Evolutionary conservation across 1,140 invertebrate genomes (phyloP), one percentile per base, ranked within the genome.

Genomic region (Ceratosolen fusciceps): DNA sequence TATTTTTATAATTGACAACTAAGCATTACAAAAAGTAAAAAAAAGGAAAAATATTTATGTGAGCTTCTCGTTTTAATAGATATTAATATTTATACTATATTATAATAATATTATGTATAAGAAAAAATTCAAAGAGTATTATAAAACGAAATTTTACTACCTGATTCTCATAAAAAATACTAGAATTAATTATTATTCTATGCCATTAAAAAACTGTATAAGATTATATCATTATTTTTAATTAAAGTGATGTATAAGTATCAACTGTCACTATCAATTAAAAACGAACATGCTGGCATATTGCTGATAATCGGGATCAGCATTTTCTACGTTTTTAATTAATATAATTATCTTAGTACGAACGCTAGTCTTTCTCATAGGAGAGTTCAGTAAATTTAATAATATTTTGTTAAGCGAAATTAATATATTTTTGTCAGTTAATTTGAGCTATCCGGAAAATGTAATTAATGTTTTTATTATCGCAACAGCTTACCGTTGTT

Each of bases 361-460:
- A 80, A 76, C 79, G 70, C 21, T 37, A 34, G 19, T 39, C 34
- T 37, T 16, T 37, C 60, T 16, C 52, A 47, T 16, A 31, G 29
- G n/a, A 60, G 16, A 72, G 79, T 80, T 80, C 79, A 80, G 75
- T 80, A 80, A 75, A 65, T 75, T 80, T 80, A 80, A 80, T 75
- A 65, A 73, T 24, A 52, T 52, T 37, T 71, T 71, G 65, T 80
- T 52, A 80, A 71, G 65, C 65, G 56, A 70, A 75, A 31, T 70
- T 65, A 39, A 62, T 52, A 26, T 39, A 58, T 70, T 80, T 80
- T 80, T n/a, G n/a, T 70, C 67, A 43, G 68, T 43, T 47, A 16
- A 49, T 56, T 76, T 77, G 72, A 77, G 73, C 74, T 67, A 80
- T 43, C 43, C 67, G 74, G 58, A 77, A 80, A 80, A 80, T 77